These are phyloP conservation scores for Pampusana beccarii DNA, from an alignment of 2,113 vertebrate genomes.

Conservation along the genomic window DNA sequence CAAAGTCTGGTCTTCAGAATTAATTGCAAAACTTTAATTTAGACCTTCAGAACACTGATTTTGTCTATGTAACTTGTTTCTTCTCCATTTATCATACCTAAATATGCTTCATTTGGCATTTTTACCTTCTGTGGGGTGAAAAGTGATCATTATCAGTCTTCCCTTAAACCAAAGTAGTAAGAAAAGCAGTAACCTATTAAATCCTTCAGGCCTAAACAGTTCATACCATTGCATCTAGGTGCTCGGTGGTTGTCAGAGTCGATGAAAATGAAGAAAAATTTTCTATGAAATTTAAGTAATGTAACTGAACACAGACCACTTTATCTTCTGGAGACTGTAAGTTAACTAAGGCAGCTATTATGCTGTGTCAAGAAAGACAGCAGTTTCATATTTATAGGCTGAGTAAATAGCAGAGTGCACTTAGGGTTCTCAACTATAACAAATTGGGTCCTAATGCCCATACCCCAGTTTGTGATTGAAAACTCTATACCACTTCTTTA, in stretches of 20 bases:
- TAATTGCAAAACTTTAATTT: not conserved
- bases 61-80: not conserved
- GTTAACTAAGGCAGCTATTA: not conserved
- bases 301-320: not conserved
- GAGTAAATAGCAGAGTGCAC: not conserved
- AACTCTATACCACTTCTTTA: not conserved
- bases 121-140: not conserved
- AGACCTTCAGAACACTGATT: not conserved
- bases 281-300: not conserved
- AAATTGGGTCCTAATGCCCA: conserved; percentile 8
- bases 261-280: conserved; percentile 14
- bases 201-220: not conserved
- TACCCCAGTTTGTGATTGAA: not conserved
- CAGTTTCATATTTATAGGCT: conserved; percentile 14
- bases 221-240: not conserved
- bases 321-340: not conserved
- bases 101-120: not conserved
- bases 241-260: not conserved
- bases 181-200: not conserved
- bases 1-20: not conserved
- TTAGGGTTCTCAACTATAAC: not conserved
- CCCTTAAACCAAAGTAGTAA: not conserved
- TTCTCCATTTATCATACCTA: not conserved
- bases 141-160: not conserved
- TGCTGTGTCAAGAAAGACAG: not conserved